Base-by-base conservation (phyloP, 2,797 vertebrate species). In the Megalops cyprinoides region DNA sequence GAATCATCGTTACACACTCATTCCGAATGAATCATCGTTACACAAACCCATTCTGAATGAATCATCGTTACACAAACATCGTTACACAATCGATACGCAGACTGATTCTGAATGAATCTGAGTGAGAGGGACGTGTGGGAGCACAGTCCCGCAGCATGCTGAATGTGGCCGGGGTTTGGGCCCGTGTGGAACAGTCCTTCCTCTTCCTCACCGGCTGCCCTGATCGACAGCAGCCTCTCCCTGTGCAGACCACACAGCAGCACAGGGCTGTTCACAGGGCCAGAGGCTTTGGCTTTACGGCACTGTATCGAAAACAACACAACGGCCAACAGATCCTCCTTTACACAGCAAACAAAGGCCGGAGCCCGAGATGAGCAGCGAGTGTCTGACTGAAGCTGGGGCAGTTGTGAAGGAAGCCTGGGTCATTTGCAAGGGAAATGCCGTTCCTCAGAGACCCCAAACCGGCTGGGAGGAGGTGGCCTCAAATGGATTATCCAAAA, bases 161-260 rank as follows among this genome's bases (percentile, higher is more conserved):
- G 23, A 15, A 18, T 84, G 71, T 58, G 79, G 0, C 0, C 10
- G 55, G 0, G 31, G 28, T 1, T 79, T 87, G 88, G 85, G 87
- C 82, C 87, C 85, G 65, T 1, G 44, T 39, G 49, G 55, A 34
- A 2, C 37, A 77, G 69, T 20, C 28, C 46, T 83, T 85, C 82
- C 86, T 87, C 86, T 85, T 85, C 85, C 85, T 83, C 82, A 44
- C 18, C 85, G 81, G 76, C 67, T 74, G 90, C 89, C 88, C n/a
- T n/a, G n/a, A n/a, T n/a, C n/a, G n/a, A n/a, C n/a, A n/a, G n/a
- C n/a, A n/a, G n/a, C n/a, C n/a, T n/a, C n/a, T n/a, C n/a, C n/a
- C n/a, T n/a, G n/a, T n/a, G n/a, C n/a, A n/a, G n/a, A n/a, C n/a
- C n/a, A n/a, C n/a, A n/a, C n/a, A n/a, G n/a, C n/a, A n/a, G n/a